Evolutionary conservation across 53 echinoderm and acorn worm species (phyloP).

Genomic region (Mesocentrotus franciscanus): DNA sequence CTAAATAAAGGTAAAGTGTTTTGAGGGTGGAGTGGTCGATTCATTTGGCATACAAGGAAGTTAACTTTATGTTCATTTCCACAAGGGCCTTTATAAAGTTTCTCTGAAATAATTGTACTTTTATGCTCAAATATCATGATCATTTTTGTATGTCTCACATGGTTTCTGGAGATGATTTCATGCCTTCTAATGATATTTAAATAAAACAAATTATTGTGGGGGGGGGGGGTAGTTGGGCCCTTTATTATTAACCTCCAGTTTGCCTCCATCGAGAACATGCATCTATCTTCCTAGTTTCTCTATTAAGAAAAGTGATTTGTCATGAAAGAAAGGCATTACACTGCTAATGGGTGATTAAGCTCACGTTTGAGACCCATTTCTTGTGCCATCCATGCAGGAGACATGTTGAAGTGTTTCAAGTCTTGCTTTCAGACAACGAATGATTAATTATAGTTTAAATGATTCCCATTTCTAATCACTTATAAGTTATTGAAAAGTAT

Average conservation of each 20-base stretch:
- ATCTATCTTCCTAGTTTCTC: not conserved
- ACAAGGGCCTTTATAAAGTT: too few species aligned
- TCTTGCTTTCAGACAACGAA: conserved; percentile 13
- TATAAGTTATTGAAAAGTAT: not conserved
- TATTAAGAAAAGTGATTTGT: conserved; percentile 20
- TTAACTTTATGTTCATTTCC: too few species aligned
- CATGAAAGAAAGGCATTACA: conserved; percentile 6
- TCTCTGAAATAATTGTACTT: too few species aligned
- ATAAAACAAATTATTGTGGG: too few species aligned
- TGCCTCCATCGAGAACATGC: not conserved
- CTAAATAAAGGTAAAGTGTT: too few species aligned
- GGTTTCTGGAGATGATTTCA: too few species aligned
- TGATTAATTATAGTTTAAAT: not conserved
- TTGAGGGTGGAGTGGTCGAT: too few species aligned
- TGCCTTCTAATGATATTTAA: too few species aligned
- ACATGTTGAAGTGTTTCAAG: not conserved
- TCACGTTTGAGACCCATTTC: not conserved
- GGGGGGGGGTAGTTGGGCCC: too few species aligned
- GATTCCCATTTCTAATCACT: not conserved
- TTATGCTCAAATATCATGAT: too few species aligned
- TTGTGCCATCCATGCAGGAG: not conserved
- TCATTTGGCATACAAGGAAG: too few species aligned
- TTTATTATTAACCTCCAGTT: not conserved
- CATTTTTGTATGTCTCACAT: too few species aligned
- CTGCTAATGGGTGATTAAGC: conserved; percentile 27